phyloP scores from a whole-genome alignment of 2,888 invertebrate genomes.

The Osedax fenrisi region DNA sequence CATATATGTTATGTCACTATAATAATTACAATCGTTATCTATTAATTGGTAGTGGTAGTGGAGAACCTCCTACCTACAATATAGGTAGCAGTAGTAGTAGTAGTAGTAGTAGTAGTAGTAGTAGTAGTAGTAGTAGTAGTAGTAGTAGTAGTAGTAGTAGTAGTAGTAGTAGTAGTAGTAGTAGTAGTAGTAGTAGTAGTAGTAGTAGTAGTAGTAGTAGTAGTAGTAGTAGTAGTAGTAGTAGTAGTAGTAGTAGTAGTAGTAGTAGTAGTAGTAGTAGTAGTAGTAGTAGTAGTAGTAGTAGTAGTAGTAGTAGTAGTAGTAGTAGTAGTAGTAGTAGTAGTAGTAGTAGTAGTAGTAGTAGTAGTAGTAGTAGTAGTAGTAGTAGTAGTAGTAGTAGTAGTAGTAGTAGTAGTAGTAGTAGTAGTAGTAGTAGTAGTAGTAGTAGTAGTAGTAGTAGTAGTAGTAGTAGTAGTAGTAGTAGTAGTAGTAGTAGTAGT shows the following conservation, averaged over 20 bases:
- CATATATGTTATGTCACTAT: no score
- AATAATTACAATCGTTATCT: no score
- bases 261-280: not conserved
- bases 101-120: constrained; percentile 16
- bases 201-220: constrained; percentile 1
- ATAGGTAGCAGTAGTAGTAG: no score
- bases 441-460: not conserved
- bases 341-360: not conserved
- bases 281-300: not conserved
- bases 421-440: not conserved
- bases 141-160: constrained; percentile 12
- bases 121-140: constrained; percentile 12
- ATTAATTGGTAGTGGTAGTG: no score
- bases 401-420: not conserved
- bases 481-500: not conserved
- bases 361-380: not conserved
- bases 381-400: not conserved
- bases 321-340: not conserved
- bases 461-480: not conserved
- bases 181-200: constrained; percentile 9
- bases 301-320: not conserved
- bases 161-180: constrained; percentile 12
- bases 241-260: not conserved
- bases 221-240: not conserved
- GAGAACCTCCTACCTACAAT: no score